These are phyloP conservation scores for Tetraneura akinire DNA, from an alignment of 1,140 invertebrate species.

Conservation along the genomic window DNA sequence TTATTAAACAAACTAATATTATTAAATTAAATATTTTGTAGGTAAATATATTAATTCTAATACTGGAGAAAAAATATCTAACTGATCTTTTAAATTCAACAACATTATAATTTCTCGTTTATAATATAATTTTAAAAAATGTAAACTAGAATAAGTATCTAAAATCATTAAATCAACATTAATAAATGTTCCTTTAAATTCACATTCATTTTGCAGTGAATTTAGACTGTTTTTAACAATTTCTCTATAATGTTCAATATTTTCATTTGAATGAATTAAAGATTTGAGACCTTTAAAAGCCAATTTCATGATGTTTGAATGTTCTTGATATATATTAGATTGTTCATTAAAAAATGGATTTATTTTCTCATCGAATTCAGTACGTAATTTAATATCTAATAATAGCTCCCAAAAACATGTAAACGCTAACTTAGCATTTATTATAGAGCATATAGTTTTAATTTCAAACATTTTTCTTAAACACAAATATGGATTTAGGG, in stretches of 20 bases:
- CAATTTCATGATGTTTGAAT: slow-evolving; percentile 21
- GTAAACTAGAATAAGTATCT: slow-evolving; percentile 28
- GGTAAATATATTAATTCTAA: not conserved
- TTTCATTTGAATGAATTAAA: not conserved
- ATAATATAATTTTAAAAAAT: slow-evolving; percentile 28
- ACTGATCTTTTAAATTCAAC: slow-evolving; percentile 8
- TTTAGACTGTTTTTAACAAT: not conserved
- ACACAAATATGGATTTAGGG: slow-evolving; percentile 35
- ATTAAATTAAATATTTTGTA: not conserved
- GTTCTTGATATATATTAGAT: slow-evolving; percentile 43
- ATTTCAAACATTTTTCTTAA: slow-evolving; percentile 46
- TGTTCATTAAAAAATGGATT: slow-evolving; percentile 49
- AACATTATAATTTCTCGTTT: slow-evolving; percentile 40
- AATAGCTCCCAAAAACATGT: slow-evolving; percentile 35
- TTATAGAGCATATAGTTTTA: not conserved
- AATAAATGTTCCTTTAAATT: slow-evolving; percentile 38
- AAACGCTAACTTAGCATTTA: not conserved
- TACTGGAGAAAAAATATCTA: slow-evolving; percentile 12
- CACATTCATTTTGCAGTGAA: not conserved
- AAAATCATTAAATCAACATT: slow-evolving; percentile 20
- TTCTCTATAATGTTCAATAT: slow-evolving; percentile 17
- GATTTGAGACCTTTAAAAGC: slow-evolving; percentile 39
- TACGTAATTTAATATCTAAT: not conserved
- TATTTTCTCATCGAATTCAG: not conserved
- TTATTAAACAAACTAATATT: no score